These are phyloP conservation scores for Drosophila putrida DNA, from an alignment of 2,888 invertebrate species.

Conservation along the genomic window DNA sequence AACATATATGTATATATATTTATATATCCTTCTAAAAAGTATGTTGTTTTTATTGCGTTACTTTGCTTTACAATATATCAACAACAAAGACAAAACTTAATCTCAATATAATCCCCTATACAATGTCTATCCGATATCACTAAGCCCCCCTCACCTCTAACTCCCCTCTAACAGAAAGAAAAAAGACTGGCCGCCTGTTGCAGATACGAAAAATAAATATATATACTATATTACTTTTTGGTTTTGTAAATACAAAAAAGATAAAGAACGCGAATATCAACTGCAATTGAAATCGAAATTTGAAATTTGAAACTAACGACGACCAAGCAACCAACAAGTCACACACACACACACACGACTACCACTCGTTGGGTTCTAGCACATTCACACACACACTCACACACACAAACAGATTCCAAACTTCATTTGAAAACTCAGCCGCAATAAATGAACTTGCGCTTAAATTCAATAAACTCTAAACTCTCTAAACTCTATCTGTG, in stretches of 20 bases:
- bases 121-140: not conserved
- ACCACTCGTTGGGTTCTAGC: constrained; percentile 55
- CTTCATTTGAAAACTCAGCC: constrained; percentile 36
- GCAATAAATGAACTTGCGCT: constrained; percentile 38
- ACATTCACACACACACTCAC: constrained; percentile 28
- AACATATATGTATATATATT: constrained; percentile 23
- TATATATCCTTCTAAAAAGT: constrained; percentile 49
- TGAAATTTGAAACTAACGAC: constrained; percentile 58
- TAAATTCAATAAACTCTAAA: constrained; percentile 38
- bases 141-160: not conserved
- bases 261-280: constrained; percentile 33
- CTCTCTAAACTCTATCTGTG: constrained; percentile 54
- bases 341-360: constrained; percentile 36
- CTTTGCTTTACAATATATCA: constrained; percentile 58
- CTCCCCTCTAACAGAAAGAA: not conserved
- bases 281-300: constrained; percentile 33
- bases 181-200: constrained; percentile 55
- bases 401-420: constrained; percentile 32
- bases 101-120: constrained; percentile 2
- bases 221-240: constrained; percentile 82
- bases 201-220: constrained; percentile 36
- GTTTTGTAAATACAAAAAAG: constrained; percentile 72
- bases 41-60: constrained; percentile 70
- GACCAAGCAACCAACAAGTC: constrained; percentile 59
- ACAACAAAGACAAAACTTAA: constrained; percentile 2